phyloP scores from a whole-genome alignment of 2,888 invertebrate species.

The Allacma fusca region DNA sequence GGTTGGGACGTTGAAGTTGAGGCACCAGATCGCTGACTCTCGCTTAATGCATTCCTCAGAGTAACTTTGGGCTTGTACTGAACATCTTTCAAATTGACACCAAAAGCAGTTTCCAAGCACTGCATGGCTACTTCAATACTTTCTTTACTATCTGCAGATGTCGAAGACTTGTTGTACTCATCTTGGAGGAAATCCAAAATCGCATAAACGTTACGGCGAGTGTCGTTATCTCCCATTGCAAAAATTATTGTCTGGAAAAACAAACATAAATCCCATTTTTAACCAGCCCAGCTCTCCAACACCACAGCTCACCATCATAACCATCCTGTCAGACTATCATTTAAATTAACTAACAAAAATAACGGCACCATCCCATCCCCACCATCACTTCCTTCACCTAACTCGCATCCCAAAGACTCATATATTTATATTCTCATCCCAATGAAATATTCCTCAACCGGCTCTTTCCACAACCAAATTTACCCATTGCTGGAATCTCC shows the following conservation, averaged over 20 bases:
- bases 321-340: too few relatives aligned
- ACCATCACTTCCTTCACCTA: too few relatives aligned
- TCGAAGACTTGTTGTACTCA: constrained; percentile 64
- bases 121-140: constrained; percentile 93
- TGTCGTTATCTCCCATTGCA: constrained; percentile 41
- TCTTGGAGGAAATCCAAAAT: constrained; percentile 67
- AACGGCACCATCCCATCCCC: too few relatives aligned
- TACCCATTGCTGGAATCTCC: too few relatives aligned
- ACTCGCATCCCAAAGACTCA: too few relatives aligned
- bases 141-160: constrained; percentile 70
- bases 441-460: too few relatives aligned
- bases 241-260: constrained; percentile 16
- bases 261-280: background rate
- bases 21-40: constrained; percentile 23
- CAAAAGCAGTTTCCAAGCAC: constrained; percentile 91
- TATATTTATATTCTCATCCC: too few relatives aligned
- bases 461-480: too few relatives aligned
- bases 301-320: too few relatives aligned
- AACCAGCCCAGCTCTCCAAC: background rate
- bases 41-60: constrained; percentile 39
- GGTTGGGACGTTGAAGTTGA: constrained; percentile 25
- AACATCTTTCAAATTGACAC: constrained; percentile 69
- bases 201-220: constrained; percentile 48
- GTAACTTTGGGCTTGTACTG: constrained; percentile 57
- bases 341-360: too few relatives aligned